These are phyloP conservation scores for Chelmon rostratus DNA, from an alignment of 2,797 vertebrate species.

Conservation along the genomic window DNA sequence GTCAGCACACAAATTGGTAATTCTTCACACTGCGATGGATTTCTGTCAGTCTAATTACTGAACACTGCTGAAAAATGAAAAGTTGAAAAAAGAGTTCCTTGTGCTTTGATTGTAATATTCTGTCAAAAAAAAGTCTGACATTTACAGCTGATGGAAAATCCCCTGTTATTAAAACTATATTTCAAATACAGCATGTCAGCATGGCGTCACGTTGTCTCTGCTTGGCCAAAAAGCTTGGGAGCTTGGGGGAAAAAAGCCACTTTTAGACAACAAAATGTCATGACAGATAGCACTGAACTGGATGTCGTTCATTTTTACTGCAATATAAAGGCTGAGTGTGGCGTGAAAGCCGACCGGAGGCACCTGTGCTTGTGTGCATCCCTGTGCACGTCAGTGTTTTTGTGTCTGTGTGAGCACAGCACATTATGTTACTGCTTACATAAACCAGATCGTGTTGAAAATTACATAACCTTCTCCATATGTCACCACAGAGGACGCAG, in stretches of 20 bases:
- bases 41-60: conserved; percentile 5
- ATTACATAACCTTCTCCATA: conserved; percentile 28
- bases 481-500: conserved; percentile 15
- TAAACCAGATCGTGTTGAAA: conserved; percentile 35
- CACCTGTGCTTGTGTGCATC: conserved; percentile 9
- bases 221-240: background rate
- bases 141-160: conserved; percentile 1
- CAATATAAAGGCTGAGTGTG: conserved; percentile 1
- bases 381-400: background rate
- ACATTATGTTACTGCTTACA: conserved; percentile 41
- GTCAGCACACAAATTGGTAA: background rate
- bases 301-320: background rate
- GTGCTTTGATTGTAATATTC: background rate
- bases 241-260: conserved; percentile 1
- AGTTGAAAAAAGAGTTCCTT: too few relatives aligned
- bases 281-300: background rate
- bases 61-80: background rate
- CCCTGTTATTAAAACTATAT: conserved; percentile 1
- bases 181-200: background rate
- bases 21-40: background rate
- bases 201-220: background rate
- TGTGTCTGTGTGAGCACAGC: conserved; percentile 25
- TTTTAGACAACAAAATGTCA: background rate
- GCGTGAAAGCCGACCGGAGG: background rate
- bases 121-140: background rate